Evolutionary conservation across 2,888 invertebrate species (phyloP), one percentile per base, ranked within the genome.

Genomic region (Pecten maximus): DNA sequence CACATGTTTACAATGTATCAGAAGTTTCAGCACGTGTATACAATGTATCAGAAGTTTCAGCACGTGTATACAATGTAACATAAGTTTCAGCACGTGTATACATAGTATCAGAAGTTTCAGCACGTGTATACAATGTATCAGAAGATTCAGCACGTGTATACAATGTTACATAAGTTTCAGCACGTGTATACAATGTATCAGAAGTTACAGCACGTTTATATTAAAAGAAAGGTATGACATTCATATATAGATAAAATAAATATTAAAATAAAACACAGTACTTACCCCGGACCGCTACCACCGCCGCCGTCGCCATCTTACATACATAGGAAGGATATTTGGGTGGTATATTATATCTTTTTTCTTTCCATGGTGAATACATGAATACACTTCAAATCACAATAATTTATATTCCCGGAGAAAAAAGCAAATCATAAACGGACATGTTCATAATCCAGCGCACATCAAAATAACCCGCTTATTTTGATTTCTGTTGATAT

Each of bases 311-410:
- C 74, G 74, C 74, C 74, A 74, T 74, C 74, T 28, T 35, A 16
- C 35, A 74, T 28, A 74, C 74, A 74, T 74, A 74, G 74, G 74
- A 74, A 3, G 74, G 74, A 10, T 28, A 28, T 35, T 16, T 74
- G 6, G 35, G 74, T 35, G 35, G 74, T 19, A 60, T 60, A 23
- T 74, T 74, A 74, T 74, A 74, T 16, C 16, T 74, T 74, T 74
- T 74, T 74, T 74, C 74, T 74, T 74, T 74, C 74, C 74, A 74
- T 74, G 74, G 74, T 74, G 74, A 23, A 74, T 74, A 74, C 74
- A 74, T 74, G 74, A 35, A 74, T 28, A 74, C 15, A 28, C 35
- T 74, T 74, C 6, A 2, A 74, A 74, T 74, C 74, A 74, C 74
- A 35, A 54, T 54, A 54, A 54, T 23, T 19, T 74, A 35, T 12